Evolutionary conservation across 2,888 invertebrate genomes (phyloP).

Genomic region (Eupithecia dodoneata): DNA sequence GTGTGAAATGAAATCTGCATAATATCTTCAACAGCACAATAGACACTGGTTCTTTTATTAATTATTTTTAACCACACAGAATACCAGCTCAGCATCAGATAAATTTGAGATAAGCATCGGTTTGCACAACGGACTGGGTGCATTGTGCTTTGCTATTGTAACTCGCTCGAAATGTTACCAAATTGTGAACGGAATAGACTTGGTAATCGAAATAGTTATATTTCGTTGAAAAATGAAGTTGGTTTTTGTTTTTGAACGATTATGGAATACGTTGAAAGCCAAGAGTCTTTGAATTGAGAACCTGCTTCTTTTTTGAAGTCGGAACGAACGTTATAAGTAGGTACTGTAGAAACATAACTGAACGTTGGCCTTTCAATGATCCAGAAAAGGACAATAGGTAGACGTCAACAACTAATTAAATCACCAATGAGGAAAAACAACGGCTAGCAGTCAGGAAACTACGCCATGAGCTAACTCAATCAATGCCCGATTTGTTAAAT

Average conservation of each 20-base stretch:
- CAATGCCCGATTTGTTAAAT: conserved; percentile 3
- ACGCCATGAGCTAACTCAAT: not conserved
- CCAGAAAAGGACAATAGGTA: not conserved
- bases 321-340: too few relatives aligned
- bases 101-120: conserved; percentile 49
- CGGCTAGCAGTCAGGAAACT: not conserved
- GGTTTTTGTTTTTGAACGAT: not conserved
- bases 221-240: not conserved
- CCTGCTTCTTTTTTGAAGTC: not conserved
- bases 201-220: not conserved
- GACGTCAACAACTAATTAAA: not conserved
- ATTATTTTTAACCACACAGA: conserved; percentile 12
- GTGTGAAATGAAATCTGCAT: conserved; percentile 5
- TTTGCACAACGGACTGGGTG: conserved; percentile 55
- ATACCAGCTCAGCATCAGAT: conserved; percentile 45
- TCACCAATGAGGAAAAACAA: conserved; percentile 2
- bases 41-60: not conserved
- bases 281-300: not conserved
- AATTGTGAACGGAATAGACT: conserved; percentile 10
- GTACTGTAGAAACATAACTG: not conserved
- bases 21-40: not conserved
- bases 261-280: not conserved
- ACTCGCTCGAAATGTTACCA: conserved; percentile 53
- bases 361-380: not conserved
- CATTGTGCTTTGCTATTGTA: conserved; percentile 53